Conservation (phyloP, 1,140 invertebrate species). For the Araneus ventricosus region DNA sequence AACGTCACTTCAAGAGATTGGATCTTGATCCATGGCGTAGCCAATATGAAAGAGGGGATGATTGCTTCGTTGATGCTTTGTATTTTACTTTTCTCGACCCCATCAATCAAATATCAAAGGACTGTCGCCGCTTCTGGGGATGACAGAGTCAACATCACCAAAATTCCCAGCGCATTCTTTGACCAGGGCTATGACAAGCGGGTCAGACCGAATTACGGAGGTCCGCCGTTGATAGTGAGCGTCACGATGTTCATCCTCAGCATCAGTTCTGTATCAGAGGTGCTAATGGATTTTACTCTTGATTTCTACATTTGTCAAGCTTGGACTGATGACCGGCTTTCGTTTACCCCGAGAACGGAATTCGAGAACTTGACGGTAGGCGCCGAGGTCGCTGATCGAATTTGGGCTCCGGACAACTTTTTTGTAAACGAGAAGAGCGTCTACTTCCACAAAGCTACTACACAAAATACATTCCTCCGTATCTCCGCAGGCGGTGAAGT, state of each 20-base stretch:
- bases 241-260: constrained; percentile 99
- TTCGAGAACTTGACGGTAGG: constrained; percentile 81
- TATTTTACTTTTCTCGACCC: constrained; percentile 74
- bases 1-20: constrained; percentile 63
- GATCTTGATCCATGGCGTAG: constrained; percentile 73
- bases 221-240: constrained; percentile 96
- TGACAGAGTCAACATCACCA: constrained; percentile 92
- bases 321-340: constrained; percentile 82
- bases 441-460: constrained; percentile 83
- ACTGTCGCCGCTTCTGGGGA: constrained; percentile 75
- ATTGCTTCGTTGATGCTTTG: constrained; percentile 75
- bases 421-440: constrained; percentile 83
- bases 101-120: constrained; percentile 72
- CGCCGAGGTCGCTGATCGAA: constrained; percentile 82
- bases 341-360: constrained; percentile 80
- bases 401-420: constrained; percentile 84
- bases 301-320: constrained; percentile 84
- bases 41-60: constrained; percentile 74
- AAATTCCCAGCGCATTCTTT: constrained; percentile 92
- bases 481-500: constrained; percentile 82
- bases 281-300: constrained; percentile 91
- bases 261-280: constrained; percentile 99
- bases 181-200: constrained; percentile 97
- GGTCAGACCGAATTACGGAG: constrained; percentile 98
- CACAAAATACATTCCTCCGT: constrained; percentile 82